Conservation (phyloP, 2,113 vertebrate genomes). For the Hydrolagus affinis region DNA sequence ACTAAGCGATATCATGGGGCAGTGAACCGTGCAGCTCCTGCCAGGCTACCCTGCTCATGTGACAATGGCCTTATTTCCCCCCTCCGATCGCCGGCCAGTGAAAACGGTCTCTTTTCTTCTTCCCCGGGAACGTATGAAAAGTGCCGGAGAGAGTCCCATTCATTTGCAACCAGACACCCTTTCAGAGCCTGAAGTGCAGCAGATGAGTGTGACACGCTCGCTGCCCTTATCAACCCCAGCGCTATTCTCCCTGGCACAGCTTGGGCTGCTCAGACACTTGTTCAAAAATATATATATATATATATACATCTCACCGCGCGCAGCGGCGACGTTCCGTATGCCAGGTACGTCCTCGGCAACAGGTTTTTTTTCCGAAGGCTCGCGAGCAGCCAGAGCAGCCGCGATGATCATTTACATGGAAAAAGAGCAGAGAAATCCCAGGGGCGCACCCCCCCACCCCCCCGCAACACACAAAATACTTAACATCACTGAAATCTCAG, state of each 20-base stretch:
- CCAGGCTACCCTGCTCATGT: constrained; percentile 55
- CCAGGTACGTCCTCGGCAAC: neutral
- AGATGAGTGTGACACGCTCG: constrained; percentile 54
- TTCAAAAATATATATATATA: constrained; percentile 39
- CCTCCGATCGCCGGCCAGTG: constrained; percentile 46
- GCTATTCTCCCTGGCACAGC: constrained; percentile 46
- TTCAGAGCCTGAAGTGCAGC: constrained; percentile 60
- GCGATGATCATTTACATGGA: neutral
- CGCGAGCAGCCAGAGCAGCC: neutral
- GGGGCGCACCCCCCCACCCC: too few species aligned
- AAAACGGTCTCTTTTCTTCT: constrained; percentile 66
- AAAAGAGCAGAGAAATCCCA: neutral
- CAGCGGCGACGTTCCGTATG: neutral
- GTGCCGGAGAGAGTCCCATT: constrained; percentile 51
- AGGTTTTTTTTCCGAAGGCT: neutral
- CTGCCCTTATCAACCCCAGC: constrained; percentile 52
- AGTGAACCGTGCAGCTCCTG: constrained; percentile 60
- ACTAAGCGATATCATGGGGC: constrained; percentile 51
- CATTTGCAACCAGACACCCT: constrained; percentile 59
- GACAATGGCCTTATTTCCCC: constrained; percentile 59
- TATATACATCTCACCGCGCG: too few species aligned
- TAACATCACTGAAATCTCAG: neutral
- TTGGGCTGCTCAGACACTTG: constrained; percentile 48
- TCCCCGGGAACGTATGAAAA: constrained; percentile 44
- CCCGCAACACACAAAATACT: neutral